Base-by-base conservation (phyloP, 2,113 vertebrate genomes). In the Amia ocellicauda region DNA sequence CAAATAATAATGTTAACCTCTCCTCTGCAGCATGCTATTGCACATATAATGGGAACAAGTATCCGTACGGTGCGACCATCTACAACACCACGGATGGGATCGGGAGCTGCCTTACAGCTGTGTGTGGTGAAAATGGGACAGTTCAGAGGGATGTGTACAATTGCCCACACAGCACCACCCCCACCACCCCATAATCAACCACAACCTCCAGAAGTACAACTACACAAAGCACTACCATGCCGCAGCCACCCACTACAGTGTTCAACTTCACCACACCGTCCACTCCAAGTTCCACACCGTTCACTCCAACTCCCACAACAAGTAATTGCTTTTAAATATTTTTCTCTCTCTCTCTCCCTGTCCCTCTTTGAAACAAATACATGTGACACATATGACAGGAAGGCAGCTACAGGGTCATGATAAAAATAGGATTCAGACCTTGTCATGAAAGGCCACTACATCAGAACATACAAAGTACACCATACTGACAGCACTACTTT, bases 21-120 rank as follows among this genome's bases (percentile, higher is more conserved):
- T 72, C 8, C 0, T 53, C 61, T 70, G 16, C 74, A 97, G 95
- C 73, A 61, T 98, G 96, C 13, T 45, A 60, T 52, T 98, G 95
- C 62, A 67, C 23, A 45, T 78, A 94, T 0, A 81, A 85, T 0
- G 90, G 89, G 2, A 81, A 67, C 57, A 77, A 1, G 2, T 94
- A 90, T 73, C 51, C 51, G 0, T 90, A 86, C 0, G 82, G 86
- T 0, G 84, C 77, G 0, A 71, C 84, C 3, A 85, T 97, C 60
- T 98, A 98, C 75, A 70, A 88, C 65, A 97, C 92, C 0, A 89
- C 87, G 0, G 96, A 98, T 10, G 93, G 93, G 14, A 74, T 73
- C 0, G 93, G 91, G 22, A 75, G 84, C 22, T 98, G 96, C 64
- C 89, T 98, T 23, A 83, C 69, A 0, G 94, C 92, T 54, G 59